These are phyloP conservation scores for Epinephelus awoara DNA, from an alignment of 2,797 vertebrate species.

Conservation along the genomic window DNA sequence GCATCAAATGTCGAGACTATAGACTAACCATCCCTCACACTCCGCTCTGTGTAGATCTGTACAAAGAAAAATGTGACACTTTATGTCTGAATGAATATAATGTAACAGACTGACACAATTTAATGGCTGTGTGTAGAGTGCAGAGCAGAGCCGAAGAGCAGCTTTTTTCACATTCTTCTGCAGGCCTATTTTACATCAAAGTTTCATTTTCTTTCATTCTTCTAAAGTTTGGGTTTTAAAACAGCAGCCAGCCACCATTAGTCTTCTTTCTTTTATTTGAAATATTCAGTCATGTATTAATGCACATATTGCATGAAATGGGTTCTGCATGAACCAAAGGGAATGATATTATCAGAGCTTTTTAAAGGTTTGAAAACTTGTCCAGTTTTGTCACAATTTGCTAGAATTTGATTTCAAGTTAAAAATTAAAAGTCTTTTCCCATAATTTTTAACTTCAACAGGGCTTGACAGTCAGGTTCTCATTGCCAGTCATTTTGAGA, in stretches of 20 bases:
- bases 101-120: slow-evolving; percentile 14
- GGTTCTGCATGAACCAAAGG: not conserved
- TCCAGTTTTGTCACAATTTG: not conserved
- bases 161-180: slow-evolving; percentile 13
- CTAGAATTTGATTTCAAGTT: slow-evolving; percentile 17
- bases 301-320: not conserved
- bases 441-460: slow-evolving; percentile 17
- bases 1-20: slow-evolving; percentile 13
- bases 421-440: slow-evolving; percentile 12
- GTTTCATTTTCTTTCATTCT: slow-evolving; percentile 1
- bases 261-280: not conserved
- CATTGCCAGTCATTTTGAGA: too few relatives aligned
- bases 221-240: slow-evolving; percentile 11
- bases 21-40: not conserved
- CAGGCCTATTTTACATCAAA: slow-evolving; percentile 20
- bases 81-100: slow-evolving; percentile 8
- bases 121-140: not conserved
- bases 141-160: not conserved
- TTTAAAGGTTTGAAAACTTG: not conserved
- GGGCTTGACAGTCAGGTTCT: too few relatives aligned
- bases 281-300: not conserved
- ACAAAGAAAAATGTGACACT: slow-evolving; percentile 15
- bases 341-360: not conserved
- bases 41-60: not conserved
- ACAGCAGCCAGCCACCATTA: not conserved